Evolutionary conservation across 1,140 invertebrate genomes (phyloP), one percentile per base, ranked within the genome.

Genomic region (Muscidifurax raptorellus): DNA sequence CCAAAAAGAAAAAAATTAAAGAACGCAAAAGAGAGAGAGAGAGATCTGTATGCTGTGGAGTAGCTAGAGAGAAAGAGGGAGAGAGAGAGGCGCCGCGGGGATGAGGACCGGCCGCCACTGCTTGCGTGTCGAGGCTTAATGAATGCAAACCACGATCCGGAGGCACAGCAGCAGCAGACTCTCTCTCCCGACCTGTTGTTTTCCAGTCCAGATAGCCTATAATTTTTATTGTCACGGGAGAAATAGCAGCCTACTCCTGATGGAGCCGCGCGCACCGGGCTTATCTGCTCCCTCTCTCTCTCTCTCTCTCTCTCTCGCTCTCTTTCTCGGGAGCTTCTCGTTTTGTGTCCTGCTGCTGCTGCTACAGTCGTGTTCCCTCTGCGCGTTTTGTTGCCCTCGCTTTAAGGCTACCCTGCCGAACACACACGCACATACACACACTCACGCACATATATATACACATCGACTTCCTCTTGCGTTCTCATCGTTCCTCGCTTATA

Each of bases 161-260:
- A 91, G 71, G 72, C 71, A 40, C 44, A 27, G 76, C 74, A 69
- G 44, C 59, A 52, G 75, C 75, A 74, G 32, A n/a, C 40, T 69
- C 44, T 30, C 75, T 32, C 75, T 32, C 40, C 89, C 93, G 94
- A 94, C 94, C 94, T 93, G 94, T 94, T 94, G 94, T 94, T 94
- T 94, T 94, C 94, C 94, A 94, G 92, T 94, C 92, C 93, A 94
- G 93, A 94, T 94, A 94, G 94, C 93, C 94, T 94, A 94, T 94
- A 94, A 94, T 94, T 94, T 94, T 94, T 94, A 94, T 94, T 94
- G 94, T 94, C 94, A 94, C 94, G 93, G 92, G 91, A 92, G 92
- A 92, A 94, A 93, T 94, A 94, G 92, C 92, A 92, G 91, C 90
- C 91, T 22, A 22, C 71, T 80, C 28, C 79, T 85, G 79, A 80